Evolutionary conservation across 53 echinoderm and acorn worm species (phyloP), one percentile per base, ranked within the genome.

Genomic region (Echinometra lucunter): DNA sequence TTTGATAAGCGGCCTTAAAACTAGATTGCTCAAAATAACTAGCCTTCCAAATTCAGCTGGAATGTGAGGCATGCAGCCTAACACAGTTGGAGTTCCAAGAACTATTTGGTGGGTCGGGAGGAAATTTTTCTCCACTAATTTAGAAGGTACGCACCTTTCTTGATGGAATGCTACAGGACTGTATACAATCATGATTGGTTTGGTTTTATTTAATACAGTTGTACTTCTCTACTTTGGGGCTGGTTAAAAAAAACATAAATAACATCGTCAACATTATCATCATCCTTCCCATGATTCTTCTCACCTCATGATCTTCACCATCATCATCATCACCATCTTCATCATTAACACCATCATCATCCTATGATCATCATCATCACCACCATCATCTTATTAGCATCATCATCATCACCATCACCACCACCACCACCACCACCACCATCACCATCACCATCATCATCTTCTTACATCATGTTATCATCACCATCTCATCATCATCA

Each of bases 31-130:
- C 10, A 21, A 12, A 37, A 4, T 0, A 75, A 40, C 34, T 16
- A 40, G 38, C 38, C 40, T 21, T 18, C 75, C 38, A 42, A 78
- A 78, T 18, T 60, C 58, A 37, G 66, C 2, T 13, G 90, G 90
- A 90, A 90, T 90, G 34, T 25, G 19, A 58, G 42, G 90, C 66
- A 90, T 63, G 90, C 90, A 60, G n/a, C 35, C 37, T 6, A 63
- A 63, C 90, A 90, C 90, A 90, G 90, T 90, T 23, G 90, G 90
- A 38, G 90, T 88, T 88, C 88, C 30, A 49, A 10, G 55, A 88
- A 90, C 15, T 78, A 78, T 78, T 78, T 38, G 78, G 40, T 40
- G 25, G 58, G n/a, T n/a, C n/a, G 63, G 57, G 58, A 63, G 16
- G 90, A 38, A 60, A 90, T 55, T 4, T 88, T 88, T 15, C 88